Percentiles rank a stretch among this genome's conserved stretches.
Conservation (phyloP, 2,888 invertebrate species). For the Pediacus dermestoides region DNA sequence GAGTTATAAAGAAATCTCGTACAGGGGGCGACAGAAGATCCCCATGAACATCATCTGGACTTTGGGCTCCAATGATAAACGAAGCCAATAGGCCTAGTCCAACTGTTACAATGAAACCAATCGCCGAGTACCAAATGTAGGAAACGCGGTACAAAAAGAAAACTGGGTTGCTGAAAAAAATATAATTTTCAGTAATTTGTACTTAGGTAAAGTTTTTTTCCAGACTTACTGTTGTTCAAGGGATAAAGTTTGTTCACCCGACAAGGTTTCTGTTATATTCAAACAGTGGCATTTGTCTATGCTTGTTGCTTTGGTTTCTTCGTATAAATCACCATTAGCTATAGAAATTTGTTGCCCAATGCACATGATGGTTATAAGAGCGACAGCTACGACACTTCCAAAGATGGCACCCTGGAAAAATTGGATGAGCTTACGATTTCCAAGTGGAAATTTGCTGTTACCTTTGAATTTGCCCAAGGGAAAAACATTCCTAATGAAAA, state of each 20-base stretch:
- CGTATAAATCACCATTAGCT: conserved; percentile 46
- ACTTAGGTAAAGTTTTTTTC: too few relatives aligned
- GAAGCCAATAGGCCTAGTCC: conserved; percentile 71
- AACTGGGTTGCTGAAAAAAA: conserved; percentile 34
- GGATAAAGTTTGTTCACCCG: too few relatives aligned
- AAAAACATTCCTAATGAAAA: conserved; percentile 87
- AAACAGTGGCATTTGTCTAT: conserved; percentile 54
- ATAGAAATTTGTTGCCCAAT: conserved; percentile 64
- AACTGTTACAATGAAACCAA: conserved; percentile 72
- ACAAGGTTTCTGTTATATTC: conserved; percentile 37
- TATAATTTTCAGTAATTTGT: too few relatives aligned
- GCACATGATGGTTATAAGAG: conserved; percentile 62
- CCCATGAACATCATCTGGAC: conserved; percentile 62
- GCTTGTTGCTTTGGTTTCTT: conserved; percentile 52
- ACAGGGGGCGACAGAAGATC: conserved; percentile 67
- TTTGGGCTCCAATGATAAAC: conserved; percentile 60
- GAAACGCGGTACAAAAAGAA: conserved; percentile 67
- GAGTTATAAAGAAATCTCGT: conserved; percentile 54
- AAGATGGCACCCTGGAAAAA: conserved; percentile 60
- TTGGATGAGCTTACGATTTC: conserved; percentile 10
- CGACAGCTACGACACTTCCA: conserved; percentile 60
- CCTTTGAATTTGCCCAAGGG: conserved; percentile 81
- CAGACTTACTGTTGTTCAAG: too few relatives aligned
- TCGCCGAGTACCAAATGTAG: conserved; percentile 86
- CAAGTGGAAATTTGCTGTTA: conserved; percentile 38